These are phyloP conservation scores for Ashinkailepas kermadecensis DNA, from an alignment of 2,888 invertebrate species.

Conservation along the genomic window DNA sequence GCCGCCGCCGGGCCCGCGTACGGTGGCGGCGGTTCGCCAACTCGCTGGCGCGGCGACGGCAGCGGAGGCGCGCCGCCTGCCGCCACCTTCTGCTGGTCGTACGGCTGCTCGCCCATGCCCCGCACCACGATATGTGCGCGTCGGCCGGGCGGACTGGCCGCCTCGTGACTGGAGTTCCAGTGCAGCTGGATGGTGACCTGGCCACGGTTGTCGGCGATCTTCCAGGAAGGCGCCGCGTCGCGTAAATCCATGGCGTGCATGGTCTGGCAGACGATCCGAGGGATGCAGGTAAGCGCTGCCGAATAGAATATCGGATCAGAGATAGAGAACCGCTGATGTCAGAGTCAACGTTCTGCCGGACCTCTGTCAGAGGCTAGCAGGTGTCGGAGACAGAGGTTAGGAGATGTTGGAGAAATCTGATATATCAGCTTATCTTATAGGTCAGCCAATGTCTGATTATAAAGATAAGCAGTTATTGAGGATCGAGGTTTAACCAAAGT, in stretches of 20 bases:
- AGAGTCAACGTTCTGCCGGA: too few species aligned
- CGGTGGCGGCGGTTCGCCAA: not conserved
- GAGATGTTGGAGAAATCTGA: too few species aligned
- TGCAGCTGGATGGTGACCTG: constrained; percentile 92
- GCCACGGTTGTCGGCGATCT: constrained; percentile 97
- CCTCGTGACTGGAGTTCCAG: constrained; percentile 56
- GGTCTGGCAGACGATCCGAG: constrained; percentile 94
- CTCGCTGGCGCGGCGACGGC: not conserved
- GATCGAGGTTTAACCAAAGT: too few species aligned
- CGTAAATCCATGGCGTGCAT: constrained; percentile 82
- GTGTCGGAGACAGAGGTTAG: too few species aligned
- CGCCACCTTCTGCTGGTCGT: not conserved
- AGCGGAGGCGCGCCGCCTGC: not conserved
- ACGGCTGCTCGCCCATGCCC: constrained; percentile 20
- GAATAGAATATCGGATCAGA: too few species aligned
- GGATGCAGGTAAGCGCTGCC: constrained; percentile 88
- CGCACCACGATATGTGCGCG: constrained; percentile 24
- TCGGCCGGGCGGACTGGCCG: constrained; percentile 30
- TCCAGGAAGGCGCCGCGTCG: constrained; percentile 83
- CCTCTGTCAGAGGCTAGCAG: too few species aligned
- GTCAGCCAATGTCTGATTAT: too few species aligned
- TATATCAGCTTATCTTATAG: too few species aligned
- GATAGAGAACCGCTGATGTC: too few species aligned
- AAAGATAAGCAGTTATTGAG: too few species aligned
- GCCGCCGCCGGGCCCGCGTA: constrained; percentile 21